Evolutionary conservation across 2,113 vertebrate species (phyloP), one percentile per base, ranked within the genome.

Genomic region (Aviceda subcristata): DNA sequence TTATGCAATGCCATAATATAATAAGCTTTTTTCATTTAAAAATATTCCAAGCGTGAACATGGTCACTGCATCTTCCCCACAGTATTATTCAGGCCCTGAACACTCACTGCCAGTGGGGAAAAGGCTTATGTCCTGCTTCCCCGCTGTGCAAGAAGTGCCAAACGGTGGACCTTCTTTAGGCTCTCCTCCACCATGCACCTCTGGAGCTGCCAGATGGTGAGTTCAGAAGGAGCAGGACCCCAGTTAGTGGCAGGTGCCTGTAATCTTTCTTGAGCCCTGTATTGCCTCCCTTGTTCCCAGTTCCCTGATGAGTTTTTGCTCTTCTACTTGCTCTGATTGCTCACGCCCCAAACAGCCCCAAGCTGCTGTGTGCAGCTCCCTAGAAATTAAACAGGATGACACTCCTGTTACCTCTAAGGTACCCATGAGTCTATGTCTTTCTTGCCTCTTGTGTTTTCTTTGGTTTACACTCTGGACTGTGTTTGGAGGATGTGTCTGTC

Each of bases 151-250:
- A 83, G 43, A 67, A 56, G n/a, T 36, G 18, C 15, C 4, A 0
- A 63, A 32, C 34, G 19, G n/a, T 8, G 55, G 87, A 24, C 19
- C 10, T 51, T 75, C 41, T 63, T 64, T 3, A 3, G 81, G 10
- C 14, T 48, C 48, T 50, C 30, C 53, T 48, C 0, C 0, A 13
- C 26, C 32, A 29, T 0, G 0, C 6, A 13, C 30, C 67, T 56
- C 69, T 55, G 81, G 81, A 81, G n/a, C 56, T 93, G 53, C 78
- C 53, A 67, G 72, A n/a, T 36, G 41, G 23, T 29, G 57, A 92
- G 27, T 57, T 91, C 72, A 71, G 72, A 66, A 63, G 45, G 41
- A 90, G 32, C 32, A 89, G 51, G 51, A 73, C n/a, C 39, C 14
- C 23, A 24, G 30, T 46, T 68, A 67, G 63, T 21, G 15, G 15